Base-by-base conservation (phyloP, 1,140 invertebrate species). In the Metopolophium dirhodum region DNA sequence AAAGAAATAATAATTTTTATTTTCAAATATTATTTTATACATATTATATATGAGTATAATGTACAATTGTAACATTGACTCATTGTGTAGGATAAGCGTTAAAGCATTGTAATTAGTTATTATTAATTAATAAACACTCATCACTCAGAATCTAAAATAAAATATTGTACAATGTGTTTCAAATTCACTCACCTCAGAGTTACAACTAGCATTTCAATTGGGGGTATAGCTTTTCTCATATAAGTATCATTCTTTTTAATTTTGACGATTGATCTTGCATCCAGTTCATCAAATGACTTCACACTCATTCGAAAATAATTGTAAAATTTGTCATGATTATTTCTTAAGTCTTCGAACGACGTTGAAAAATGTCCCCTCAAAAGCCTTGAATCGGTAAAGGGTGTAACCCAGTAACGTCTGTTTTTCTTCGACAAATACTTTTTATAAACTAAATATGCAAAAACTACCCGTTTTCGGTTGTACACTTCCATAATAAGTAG, bases 221-320 rank as follows among this genome's bases (percentile, higher is more conserved):
- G 23, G 23, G 83, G 37, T 85, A 77, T 77, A 77, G 68, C 35
- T 47, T 47, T 45, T 92, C 45, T 92, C 91, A 92, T 47, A 82
- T 83, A 82, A 47, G 77, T 92, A 51, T 92, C 68, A 30, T 61
- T 92, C 22, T 92, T 92, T 47, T 26, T 45, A 47, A 92, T 92
- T 92, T 92, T 82, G 41, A 18, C 3, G 37, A 47, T 30, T 30
- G 41, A n/a, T 91, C 61, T 91, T 45, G n/a, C 68, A 18, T n/a
- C 68, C 57, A 92, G 49, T 30, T 92, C 91, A 45, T 92, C 91
- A 51, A 92, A 83, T 26, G 68, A 92, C 26, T 41, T 83, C 77
- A 82, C 41, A 23, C 61, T 82, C 77, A 92, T 92, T 35, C 68
- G 18, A 35, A 77, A 92, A 49, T 92, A 92, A 49, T 82, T 82